These are phyloP conservation scores for Ormyrus labotus DNA, from an alignment of 2,888 invertebrate species.

Conservation along the genomic window DNA sequence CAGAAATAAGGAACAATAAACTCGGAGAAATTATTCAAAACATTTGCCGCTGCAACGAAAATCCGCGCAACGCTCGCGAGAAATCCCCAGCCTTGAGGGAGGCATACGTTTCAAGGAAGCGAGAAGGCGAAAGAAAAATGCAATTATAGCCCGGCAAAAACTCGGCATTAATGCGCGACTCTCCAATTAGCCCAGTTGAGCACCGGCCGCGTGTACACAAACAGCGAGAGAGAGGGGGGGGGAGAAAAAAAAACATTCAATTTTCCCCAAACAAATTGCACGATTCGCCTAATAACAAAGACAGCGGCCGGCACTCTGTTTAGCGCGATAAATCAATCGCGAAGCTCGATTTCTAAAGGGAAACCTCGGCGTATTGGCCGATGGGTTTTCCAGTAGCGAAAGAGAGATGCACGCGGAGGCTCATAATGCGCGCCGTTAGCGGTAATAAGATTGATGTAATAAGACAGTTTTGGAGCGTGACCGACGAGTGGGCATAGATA, in stretches of 20 bases:
- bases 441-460: constrained; percentile 73
- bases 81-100: too few species aligned
- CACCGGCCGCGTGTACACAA: not conserved
- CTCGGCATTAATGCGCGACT: constrained; percentile 6
- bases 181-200: constrained; percentile 19
- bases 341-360: constrained; percentile 51
- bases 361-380: constrained; percentile 4
- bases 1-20: not conserved
- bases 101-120: too few species aligned
- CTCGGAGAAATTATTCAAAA: too few species aligned
- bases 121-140: constrained; percentile 16
- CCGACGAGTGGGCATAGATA: constrained; percentile 53
- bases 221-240: not conserved
- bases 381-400: not conserved
- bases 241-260: not conserved
- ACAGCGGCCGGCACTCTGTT: not conserved
- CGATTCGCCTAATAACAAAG: not conserved
- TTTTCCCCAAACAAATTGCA: constrained; percentile 5
- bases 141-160: constrained; percentile 26
- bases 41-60: too few species aligned
- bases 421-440: constrained; percentile 65
- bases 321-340: constrained; percentile 8
- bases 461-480: constrained; percentile 75
- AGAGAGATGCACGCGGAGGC: not conserved
- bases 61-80: too few species aligned